These are phyloP conservation scores for Macaca nemestrina DNA, from an alignment of 2,113 vertebrate species.

Conservation along the genomic window DNA sequence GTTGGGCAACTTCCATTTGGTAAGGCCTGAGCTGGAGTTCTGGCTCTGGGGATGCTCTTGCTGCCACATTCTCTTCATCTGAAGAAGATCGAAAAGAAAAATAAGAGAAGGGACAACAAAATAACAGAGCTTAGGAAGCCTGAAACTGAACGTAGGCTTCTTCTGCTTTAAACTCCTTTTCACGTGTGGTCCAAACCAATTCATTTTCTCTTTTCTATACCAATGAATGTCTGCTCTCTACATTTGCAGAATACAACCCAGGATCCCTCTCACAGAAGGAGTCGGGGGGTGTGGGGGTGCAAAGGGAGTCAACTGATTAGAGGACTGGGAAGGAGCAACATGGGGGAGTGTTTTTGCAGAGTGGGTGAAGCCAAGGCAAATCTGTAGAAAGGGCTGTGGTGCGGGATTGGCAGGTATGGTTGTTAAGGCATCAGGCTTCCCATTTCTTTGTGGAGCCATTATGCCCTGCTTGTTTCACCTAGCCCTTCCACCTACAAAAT, in stretches of 20 bases:
- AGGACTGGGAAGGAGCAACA: not conserved
- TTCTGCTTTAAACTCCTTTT: not conserved
- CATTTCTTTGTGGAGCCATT: not conserved
- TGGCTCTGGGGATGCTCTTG: constrained; percentile 80
- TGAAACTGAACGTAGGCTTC: not conserved
- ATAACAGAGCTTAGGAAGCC: not conserved
- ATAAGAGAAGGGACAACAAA: not conserved
- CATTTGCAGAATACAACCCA: not conserved
- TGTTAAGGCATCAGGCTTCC: not conserved
- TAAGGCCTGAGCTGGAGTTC: constrained; percentile 92
- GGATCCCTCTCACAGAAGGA: not conserved
- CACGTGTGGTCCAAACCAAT: not conserved
- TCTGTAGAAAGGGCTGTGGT: not conserved
- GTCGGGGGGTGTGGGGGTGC: rapidly evolving
- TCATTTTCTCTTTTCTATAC: not conserved
- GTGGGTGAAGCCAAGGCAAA: not conserved
- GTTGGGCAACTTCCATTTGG: constrained; percentile 93
- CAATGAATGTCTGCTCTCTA: not conserved
- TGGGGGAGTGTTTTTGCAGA: not conserved
- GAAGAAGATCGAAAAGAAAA: constrained; percentile 39
- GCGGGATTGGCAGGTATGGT: not conserved
- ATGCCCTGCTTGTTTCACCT: not conserved
- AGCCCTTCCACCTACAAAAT: not conserved
- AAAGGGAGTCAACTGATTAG: not conserved
- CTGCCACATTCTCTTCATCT: constrained; percentile 72